Conservation (phyloP, 2,113 vertebrate genomes). For the Holacanthus passer region DNA sequence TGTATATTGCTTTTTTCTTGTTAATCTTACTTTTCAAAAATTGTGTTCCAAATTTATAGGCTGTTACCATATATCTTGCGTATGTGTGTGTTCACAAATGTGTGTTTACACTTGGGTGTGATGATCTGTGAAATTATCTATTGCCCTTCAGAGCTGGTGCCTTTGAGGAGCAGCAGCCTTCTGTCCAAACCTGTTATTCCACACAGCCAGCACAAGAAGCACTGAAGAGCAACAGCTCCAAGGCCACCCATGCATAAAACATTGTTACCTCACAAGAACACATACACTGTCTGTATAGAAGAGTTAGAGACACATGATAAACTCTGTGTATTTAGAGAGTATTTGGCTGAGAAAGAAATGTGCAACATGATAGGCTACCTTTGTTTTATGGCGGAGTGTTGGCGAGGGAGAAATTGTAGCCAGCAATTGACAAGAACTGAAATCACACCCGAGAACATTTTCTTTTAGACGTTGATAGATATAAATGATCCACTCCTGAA, state of each 20-base stretch:
- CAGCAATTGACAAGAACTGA: not conserved
- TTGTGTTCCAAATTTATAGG: not conserved
- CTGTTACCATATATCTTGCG: not conserved
- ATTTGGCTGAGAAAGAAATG: slow-evolving; percentile 10
- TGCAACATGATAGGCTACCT: slow-evolving; percentile 7
- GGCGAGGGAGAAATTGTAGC: not conserved
- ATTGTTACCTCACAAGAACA: slow-evolving; percentile 48
- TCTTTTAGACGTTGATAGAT: not conserved
- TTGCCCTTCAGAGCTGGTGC: slow-evolving; percentile 52
- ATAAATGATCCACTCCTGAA: not conserved
- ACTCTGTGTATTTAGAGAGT: not conserved
- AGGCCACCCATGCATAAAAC: slow-evolving; percentile 59
- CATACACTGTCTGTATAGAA: slow-evolving; percentile 21
- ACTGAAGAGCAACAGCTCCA: slow-evolving; percentile 29
- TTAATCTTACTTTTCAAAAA: too few species aligned
- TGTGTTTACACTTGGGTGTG: slow-evolving; percentile 57
- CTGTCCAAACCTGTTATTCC: slow-evolving; percentile 65
- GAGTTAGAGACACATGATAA: slow-evolving; percentile 1
- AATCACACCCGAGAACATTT: not conserved
- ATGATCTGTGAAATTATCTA: slow-evolving; percentile 74
- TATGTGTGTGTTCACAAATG: slow-evolving; percentile 18
- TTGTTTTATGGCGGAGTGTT: not conserved
- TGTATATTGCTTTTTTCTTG: not conserved
- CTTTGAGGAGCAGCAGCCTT: slow-evolving; percentile 64
- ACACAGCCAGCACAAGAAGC: slow-evolving; percentile 39